Evolutionary conservation across 2,797 vertebrate species (phyloP).

Genomic region (Smutsia temminckii): DNA sequence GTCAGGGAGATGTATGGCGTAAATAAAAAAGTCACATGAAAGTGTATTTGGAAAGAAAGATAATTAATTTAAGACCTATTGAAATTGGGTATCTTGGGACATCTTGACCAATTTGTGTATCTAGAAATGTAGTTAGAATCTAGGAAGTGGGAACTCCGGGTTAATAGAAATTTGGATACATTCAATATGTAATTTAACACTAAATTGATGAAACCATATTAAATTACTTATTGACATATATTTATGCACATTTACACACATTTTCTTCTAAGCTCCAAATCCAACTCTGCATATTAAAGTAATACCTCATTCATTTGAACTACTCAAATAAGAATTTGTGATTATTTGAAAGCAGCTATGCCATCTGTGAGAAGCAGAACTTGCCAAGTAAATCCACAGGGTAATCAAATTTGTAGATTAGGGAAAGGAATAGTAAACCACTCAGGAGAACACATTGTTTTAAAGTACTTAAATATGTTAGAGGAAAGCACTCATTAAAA

Average conservation of each 20-base stretch:
- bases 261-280: constrained; percentile 38
- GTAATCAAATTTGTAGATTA: constrained; percentile 41
- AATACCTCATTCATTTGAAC: constrained; percentile 47
- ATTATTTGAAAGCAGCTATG: constrained; percentile 41
- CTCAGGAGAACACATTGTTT: constrained; percentile 48
- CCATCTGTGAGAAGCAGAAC: constrained; percentile 45
- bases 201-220: neutral
- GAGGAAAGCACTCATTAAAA: neutral
- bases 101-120: neutral
- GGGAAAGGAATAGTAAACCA: constrained; percentile 7
- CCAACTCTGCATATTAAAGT: constrained; percentile 22
- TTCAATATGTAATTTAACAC: neutral
- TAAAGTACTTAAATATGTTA: constrained; percentile 38
- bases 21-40: neutral
- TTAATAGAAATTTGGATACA: neutral
- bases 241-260: neutral
- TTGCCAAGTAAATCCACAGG: constrained; percentile 37
- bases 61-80: neutral
- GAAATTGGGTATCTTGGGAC: neutral
- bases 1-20: neutral
- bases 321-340: constrained; percentile 45
- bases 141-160: neutral
- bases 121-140: neutral
- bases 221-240: constrained; percentile 26
- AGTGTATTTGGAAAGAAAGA: neutral